Base-by-base conservation (phyloP, 1,140 invertebrate species). In the Hylaeus volcanicus region DNA sequence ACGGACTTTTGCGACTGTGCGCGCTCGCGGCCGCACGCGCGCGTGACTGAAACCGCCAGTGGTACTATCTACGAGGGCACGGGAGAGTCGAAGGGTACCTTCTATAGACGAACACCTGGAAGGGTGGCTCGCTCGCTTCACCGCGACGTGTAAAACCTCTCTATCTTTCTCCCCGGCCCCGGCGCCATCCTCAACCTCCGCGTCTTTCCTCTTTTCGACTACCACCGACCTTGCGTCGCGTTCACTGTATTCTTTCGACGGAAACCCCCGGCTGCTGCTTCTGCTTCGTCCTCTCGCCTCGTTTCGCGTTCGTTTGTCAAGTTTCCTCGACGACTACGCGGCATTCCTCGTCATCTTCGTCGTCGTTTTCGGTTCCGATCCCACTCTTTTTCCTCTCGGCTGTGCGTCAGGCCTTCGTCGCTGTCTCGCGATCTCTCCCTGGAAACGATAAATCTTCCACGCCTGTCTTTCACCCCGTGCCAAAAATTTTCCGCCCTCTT, bases 51-150 rank as follows among this genome's bases (percentile, higher is more conserved):
- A 83, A 84, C 79, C 82, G 72, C 84, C 63, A 88, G 82, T 81
- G 71, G 72, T 68, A 86, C 86, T 73, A 73, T 79, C 84, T 83
- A 86, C 87, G 84, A 90, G 83, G 85, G 83, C 82, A 86, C 82
- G 76, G 26, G 86, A 80, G 86, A 91, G 88, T 89, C 88, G 89
- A 89, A 90, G 90, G 90, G 88, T 92, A 91, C 90, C 91, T 90
- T 88, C 89, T 90, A 90, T 89, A 88, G 90, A 88, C 88, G 90
- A 89, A 86, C 78, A 71, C 71, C 87, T 76, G 90, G 63, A 74
- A 75, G 68, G 79, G 73, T 68, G 79, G 82, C 71, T 63, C 71
- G 61, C 51, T 69, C 68, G 68, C 64, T 78, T 63, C 64, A 56
- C 73, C 79, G 77, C 74, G 65, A 82, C 83, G 69, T 73, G 70